Percentiles rank a stretch among this genome's conserved stretches.
Conservation (phyloP, 2,113 vertebrate species). For the Catharus minimus region DNA sequence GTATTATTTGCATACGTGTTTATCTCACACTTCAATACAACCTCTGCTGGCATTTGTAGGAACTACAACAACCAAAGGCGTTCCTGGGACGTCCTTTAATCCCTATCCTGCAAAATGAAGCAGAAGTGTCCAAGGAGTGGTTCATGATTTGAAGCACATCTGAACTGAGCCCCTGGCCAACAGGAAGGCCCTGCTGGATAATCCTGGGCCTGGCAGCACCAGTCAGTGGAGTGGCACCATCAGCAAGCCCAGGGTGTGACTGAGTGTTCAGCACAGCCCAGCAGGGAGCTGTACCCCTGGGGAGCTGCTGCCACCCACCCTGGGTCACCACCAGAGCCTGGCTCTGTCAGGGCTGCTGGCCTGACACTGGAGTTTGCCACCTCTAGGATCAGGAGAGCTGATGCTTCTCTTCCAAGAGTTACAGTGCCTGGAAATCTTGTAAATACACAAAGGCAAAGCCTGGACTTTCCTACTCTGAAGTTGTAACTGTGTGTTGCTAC, state of each 20-base stretch:
- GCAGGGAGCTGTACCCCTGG: too few species aligned
- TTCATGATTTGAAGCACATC: not conserved
- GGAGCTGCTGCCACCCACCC: not conserved
- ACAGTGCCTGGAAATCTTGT: not conserved
- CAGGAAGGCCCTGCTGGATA: not conserved
- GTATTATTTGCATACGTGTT: not conserved
- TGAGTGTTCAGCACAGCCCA: not conserved
- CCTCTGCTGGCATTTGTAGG: conserved; percentile 39
- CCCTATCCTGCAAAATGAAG: rapidly evolving
- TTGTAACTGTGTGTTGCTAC: not conserved
- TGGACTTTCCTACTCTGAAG: not conserved
- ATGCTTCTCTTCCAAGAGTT: not conserved
- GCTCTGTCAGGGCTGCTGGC: not conserved
- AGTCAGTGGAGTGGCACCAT: not conserved
- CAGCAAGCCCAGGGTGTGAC: not conserved
- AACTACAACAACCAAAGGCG: not conserved
- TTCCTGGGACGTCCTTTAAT: not conserved
- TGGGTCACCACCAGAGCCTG: not conserved
- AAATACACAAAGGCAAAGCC: not conserved
- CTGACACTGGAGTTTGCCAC: not conserved
- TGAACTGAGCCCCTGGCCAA: not conserved
- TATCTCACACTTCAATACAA: conserved; percentile 36
- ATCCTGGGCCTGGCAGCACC: not conserved
- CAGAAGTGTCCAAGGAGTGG: not conserved
- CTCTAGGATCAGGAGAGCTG: not conserved